phyloP scores from a whole-genome alignment of 2,888 invertebrate species.

The Brachynemurus nebulosus region DNA sequence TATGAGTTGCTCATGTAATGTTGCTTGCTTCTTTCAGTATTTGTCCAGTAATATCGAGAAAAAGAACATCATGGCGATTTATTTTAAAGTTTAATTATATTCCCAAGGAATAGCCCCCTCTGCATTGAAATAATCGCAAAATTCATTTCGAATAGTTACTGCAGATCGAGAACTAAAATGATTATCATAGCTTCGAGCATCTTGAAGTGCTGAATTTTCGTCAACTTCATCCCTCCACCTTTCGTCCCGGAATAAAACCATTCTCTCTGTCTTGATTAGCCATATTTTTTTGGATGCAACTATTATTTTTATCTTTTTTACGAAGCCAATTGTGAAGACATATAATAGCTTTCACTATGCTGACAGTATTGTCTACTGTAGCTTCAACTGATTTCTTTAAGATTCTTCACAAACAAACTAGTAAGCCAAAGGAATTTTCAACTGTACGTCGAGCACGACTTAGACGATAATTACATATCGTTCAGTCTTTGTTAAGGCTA shows the following conservation, averaged over 20 bases:
- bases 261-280: neutral
- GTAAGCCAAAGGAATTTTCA: slow-evolving; percentile 12
- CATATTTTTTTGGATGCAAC: neutral
- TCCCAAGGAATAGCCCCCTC: no score
- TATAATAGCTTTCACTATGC: slow-evolving; percentile 2
- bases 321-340: slow-evolving; percentile 1
- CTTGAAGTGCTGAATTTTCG: neutral
- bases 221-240: neutral
- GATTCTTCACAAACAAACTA: slow-evolving; percentile 14
- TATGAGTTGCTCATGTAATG: no score
- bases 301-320: neutral
- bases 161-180: no score
- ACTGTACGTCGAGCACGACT: slow-evolving; percentile 13
- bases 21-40: no score
- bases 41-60: no score
- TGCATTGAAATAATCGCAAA: no score
- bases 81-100: no score
- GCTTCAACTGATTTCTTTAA: slow-evolving; percentile 6
- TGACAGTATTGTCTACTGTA: slow-evolving; percentile 1
- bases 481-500: slow-evolving; percentile 5
- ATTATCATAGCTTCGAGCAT: neutral
- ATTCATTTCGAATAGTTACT: no score
- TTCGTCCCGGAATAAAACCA: neutral
- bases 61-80: no score
- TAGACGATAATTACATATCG: slow-evolving; percentile 15